A percentile compares a stretch with the other conserved stretches of the same genome.
Conservation (phyloP, 2,888 invertebrate genomes). For the Steromphala cineraria region DNA sequence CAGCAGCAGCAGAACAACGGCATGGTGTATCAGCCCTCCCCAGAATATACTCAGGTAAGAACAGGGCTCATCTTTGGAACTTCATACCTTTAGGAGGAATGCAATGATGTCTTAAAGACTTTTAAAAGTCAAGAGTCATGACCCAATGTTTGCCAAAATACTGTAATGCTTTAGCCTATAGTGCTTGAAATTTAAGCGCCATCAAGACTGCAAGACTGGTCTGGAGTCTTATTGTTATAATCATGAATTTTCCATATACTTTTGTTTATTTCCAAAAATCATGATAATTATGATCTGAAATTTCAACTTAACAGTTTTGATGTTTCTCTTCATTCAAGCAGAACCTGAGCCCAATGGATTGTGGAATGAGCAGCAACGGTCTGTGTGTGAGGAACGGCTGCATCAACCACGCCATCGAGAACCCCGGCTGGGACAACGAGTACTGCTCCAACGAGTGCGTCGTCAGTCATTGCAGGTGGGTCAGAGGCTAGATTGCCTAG, state of each 20-base stretch:
- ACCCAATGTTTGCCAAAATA: too few relatives aligned
- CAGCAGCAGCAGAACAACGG: slow-evolving; percentile 32
- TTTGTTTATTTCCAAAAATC: too few relatives aligned
- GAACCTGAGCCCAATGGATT: neutral
- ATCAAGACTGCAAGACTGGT: too few relatives aligned
- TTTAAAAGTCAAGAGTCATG: too few relatives aligned
- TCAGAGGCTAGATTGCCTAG: neutral
- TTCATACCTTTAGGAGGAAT: too few relatives aligned
- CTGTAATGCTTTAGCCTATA: too few relatives aligned
- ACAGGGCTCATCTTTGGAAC: neutral
- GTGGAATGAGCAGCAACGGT: slow-evolving; percentile 1
- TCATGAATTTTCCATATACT: too few relatives aligned
- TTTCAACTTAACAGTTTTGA: neutral
- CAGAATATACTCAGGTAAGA: neutral
- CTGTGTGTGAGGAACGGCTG: slow-evolving; percentile 85
- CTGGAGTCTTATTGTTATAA: too few relatives aligned
- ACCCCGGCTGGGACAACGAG: slow-evolving; percentile 96
- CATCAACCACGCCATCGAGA: slow-evolving; percentile 91
- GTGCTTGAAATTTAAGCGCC: too few relatives aligned
- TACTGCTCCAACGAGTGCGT: slow-evolving; percentile 98
- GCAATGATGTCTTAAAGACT: too few relatives aligned
- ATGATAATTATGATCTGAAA: neutral
- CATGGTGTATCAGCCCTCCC: neutral
- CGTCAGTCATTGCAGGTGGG: slow-evolving; percentile 92
- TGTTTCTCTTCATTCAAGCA: neutral